phyloP scores from a whole-genome alignment of 1,140 invertebrate species.

The Orchestia grillus region DNA sequence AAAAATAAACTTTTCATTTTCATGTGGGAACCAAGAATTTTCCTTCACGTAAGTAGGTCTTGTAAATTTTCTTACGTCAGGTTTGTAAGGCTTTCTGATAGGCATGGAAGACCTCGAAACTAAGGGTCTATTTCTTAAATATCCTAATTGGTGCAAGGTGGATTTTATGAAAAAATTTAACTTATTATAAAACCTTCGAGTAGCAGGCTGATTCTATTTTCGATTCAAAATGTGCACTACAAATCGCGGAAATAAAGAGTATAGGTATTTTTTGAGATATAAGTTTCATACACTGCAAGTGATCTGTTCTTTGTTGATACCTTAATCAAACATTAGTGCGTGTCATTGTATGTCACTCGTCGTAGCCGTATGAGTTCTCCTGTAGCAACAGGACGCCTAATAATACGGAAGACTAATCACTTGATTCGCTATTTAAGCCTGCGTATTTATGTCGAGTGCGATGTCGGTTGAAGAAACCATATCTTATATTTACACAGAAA shows the following conservation, averaged over 20 bases:
- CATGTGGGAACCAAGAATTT: neutral
- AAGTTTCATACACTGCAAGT: neutral
- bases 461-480: neutral
- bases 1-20: neutral
- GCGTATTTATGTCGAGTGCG: neutral
- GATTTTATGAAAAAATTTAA: neutral
- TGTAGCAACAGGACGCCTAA: conserved; percentile 2
- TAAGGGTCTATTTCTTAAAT: neutral
- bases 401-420: conserved; percentile 44
- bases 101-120: neutral
- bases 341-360: neutral
- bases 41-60: neutral
- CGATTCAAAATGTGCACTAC: neutral
- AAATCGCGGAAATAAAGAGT: neutral
- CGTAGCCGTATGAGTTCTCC: neutral
- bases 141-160: neutral
- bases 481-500: neutral
- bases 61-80: neutral
- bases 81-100: neutral
- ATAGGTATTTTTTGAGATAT: too few relatives aligned
- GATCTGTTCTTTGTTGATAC: neutral
- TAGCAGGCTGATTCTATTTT: neutral
- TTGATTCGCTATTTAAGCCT: neutral
- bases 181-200: neutral
- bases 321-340: neutral